Conservation (phyloP, 2,888 invertebrate species). For the Pseudanteris insignis region DNA sequence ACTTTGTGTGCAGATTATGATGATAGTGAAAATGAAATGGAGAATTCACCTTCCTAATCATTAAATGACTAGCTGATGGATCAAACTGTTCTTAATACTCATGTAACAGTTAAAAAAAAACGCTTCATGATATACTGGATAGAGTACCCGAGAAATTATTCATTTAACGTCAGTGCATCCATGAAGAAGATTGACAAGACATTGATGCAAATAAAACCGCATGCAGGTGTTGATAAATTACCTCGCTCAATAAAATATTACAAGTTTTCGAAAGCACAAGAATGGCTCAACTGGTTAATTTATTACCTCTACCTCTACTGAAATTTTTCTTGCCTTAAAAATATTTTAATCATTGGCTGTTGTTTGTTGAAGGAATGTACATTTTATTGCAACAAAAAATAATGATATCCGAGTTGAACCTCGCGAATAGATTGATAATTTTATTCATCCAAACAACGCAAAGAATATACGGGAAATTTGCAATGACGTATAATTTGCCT, state of each 20-base stretch:
- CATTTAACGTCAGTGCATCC: too few species aligned
- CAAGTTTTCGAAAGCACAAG: constrained; percentile 11
- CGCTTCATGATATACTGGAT: too few species aligned
- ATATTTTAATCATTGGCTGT: constrained; percentile 13
- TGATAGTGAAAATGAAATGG: too few species aligned
- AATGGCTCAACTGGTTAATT: constrained; percentile 14
- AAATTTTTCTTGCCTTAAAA: not conserved
- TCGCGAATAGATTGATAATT: not conserved
- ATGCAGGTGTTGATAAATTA: constrained; percentile 7
- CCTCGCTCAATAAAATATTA: constrained; percentile 3
- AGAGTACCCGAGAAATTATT: too few species aligned
- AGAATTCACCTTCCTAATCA: too few species aligned
- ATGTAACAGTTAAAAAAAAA: too few species aligned
- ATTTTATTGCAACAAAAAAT: constrained; percentile 11
- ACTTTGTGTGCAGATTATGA: too few species aligned
- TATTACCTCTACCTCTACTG: too few species aligned
- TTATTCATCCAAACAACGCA: too few species aligned
- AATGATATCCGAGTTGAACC: not conserved
- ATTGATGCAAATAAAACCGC: not conserved
- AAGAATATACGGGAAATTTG: not conserved
- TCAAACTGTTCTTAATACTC: too few species aligned
- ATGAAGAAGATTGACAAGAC: too few species aligned
- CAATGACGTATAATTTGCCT: constrained; percentile 2
- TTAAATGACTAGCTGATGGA: too few species aligned
- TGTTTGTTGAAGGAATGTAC: constrained; percentile 8